Conservation (phyloP, 2,888 invertebrate species). For the Aquatica leii region DNA sequence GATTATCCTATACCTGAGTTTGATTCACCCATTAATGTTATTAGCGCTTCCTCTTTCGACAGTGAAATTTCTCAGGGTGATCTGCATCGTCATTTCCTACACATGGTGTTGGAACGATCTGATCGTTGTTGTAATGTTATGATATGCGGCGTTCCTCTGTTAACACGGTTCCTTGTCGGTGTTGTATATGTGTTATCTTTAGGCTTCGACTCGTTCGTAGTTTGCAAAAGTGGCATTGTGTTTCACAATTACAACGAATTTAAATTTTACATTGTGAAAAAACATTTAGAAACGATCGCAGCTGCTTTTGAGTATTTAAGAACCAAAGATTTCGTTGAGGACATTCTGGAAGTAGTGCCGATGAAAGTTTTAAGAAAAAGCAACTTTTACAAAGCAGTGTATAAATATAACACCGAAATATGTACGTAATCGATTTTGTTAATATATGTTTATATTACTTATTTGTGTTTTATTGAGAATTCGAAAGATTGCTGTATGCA, state of each 20-base stretch:
- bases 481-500: too few species aligned
- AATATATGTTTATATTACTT: too few species aligned
- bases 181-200: constrained; percentile 50
- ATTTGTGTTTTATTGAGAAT: too few species aligned
- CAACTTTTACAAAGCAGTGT: constrained; percentile 27
- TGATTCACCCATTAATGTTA: constrained; percentile 30
- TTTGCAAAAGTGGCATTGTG: constrained; percentile 38
- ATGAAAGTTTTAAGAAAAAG: constrained; percentile 19
- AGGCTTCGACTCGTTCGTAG: constrained; percentile 46
- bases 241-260: constrained; percentile 15
- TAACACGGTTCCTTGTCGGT: constrained; percentile 55
- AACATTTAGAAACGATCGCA: constrained; percentile 15
- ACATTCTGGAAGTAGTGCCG: constrained; percentile 35
- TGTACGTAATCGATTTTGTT: too few species aligned
- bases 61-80: constrained; percentile 41
- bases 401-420: constrained; percentile 31
- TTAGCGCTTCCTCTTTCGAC: constrained; percentile 46
- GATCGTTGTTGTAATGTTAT: constrained; percentile 45
- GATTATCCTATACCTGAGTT: not conserved
- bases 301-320: constrained; percentile 19
- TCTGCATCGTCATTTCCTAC: constrained; percentile 48
- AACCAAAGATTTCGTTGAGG: constrained; percentile 23
- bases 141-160: constrained; percentile 52
- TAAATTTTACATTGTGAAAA: constrained; percentile 12
- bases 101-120: constrained; percentile 32